A percentile compares a stretch with the other conserved stretches of the same genome.
These are phyloP conservation scores for Ancistrus triradiatus DNA, from an alignment of 2,113 vertebrate genomes.

Conservation along the genomic window DNA sequence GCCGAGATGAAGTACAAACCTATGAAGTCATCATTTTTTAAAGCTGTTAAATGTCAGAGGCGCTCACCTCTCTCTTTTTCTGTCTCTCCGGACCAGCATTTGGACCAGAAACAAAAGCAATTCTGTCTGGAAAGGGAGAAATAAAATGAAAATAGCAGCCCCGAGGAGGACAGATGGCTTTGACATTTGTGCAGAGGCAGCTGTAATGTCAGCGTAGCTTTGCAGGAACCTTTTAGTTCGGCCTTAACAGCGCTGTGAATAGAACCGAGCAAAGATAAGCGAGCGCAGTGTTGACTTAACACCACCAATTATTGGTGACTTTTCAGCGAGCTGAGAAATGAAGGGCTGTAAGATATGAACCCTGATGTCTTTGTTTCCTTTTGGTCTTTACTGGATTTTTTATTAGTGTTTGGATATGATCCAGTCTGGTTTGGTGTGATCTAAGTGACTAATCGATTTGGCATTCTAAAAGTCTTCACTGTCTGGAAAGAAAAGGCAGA, in stretches of 20 bases:
- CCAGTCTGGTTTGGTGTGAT: not conserved
- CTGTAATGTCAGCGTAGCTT: conserved; percentile 32
- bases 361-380: conserved; percentile 4
- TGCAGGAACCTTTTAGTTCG: conserved; percentile 33
- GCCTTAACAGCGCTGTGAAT: conserved; percentile 35
- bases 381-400: conserved; percentile 20
- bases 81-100: no score
- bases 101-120: conserved; percentile 25
- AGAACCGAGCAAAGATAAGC: conserved; percentile 20
- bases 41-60: conserved; percentile 38
- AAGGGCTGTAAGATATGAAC: conserved; percentile 3
- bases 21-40: conserved; percentile 24
- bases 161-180: conserved; percentile 34
- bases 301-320: conserved; percentile 18
- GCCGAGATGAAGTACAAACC: conserved; percentile 4
- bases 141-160: conserved; percentile 15
- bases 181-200: conserved; percentile 46
- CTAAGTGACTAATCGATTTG: no score
- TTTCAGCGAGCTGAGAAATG: conserved; percentile 8
- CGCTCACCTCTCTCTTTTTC: conserved; percentile 14
- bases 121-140: conserved; percentile 14
- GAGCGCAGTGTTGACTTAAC: conserved; percentile 26
- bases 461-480: no score
- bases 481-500: no score
- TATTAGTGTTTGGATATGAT: conserved; percentile 3